phyloP scores from a whole-genome alignment of 1,140 invertebrate genomes.

The Drosophila athabasca region DNA sequence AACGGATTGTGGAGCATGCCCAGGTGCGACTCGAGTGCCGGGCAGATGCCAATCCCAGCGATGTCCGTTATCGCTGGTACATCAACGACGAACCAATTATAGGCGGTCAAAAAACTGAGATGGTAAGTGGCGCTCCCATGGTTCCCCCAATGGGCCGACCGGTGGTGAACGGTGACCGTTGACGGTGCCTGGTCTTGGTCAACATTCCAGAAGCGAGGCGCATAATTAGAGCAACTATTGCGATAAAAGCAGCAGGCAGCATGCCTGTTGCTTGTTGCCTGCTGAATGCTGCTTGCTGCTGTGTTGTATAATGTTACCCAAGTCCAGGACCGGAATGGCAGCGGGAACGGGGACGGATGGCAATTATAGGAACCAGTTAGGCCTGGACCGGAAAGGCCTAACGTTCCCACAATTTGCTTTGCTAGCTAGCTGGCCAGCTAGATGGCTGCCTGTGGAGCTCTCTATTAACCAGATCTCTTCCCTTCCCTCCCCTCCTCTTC shows the following conservation, averaged over 20 bases:
- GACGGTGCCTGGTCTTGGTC: conserved; percentile 31
- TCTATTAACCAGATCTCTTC: conserved; percentile 3
- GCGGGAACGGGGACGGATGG: conserved; percentile 1
- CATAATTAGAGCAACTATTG: conserved; percentile 80
- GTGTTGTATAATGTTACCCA: conserved; percentile 55
- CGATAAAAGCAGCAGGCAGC: conserved; percentile 59
- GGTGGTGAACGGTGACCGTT: too few relatives aligned
- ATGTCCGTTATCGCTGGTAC: conserved; percentile 89
- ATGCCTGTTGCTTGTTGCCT: not conserved
- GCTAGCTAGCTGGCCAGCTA: conserved; percentile 11
- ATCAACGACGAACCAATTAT: conserved; percentile 88
- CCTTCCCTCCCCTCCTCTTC: not conserved
- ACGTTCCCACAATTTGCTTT: conserved; percentile 76
- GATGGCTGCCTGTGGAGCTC: conserved; percentile 1
- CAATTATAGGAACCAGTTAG: conserved; percentile 74
- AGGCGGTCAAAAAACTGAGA: conserved; percentile 86
- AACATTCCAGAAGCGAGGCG: conserved; percentile 61
- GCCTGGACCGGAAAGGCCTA: conserved; percentile 62
- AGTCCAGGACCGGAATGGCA: not conserved
- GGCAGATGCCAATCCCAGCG: conserved; percentile 90
- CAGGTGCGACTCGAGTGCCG: conserved; percentile 91
- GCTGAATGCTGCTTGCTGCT: not conserved
- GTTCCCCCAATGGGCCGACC: too few relatives aligned
- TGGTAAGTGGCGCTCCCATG: conserved; percentile 82
- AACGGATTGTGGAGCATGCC: conserved; percentile 91